Evolutionary conservation across 2,113 vertebrate species (phyloP).

Genomic region (Saguinus imperator): DNA sequence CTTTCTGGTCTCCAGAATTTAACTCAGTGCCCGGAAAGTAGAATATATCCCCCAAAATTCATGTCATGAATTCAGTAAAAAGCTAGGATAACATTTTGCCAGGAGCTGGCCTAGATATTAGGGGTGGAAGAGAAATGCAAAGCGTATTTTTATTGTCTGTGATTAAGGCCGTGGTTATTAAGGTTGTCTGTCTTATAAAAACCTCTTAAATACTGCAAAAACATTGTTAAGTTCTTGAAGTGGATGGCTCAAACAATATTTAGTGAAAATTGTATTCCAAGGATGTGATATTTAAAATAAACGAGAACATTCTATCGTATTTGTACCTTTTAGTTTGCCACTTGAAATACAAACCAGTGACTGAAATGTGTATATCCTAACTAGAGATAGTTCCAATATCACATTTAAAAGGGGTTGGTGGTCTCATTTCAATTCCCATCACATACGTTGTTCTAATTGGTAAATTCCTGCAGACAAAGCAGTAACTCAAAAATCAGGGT

Average conservation of each 20-base stretch:
- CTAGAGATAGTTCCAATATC: not conserved
- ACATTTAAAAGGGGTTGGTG: not conserved
- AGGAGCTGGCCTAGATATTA: not conserved
- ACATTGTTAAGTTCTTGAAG: not conserved
- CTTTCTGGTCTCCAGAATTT: not conserved
- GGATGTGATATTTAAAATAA: not conserved
- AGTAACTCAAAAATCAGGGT: not conserved
- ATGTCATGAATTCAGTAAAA: not conserved
- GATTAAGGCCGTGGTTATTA: not conserved
- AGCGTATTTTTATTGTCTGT: not conserved
- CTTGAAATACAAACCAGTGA: not conserved
- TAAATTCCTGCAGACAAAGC: not conserved
- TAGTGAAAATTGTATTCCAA: not conserved
- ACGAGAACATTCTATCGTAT: not conserved
- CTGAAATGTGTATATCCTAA: not conserved
- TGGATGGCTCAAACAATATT: not conserved
- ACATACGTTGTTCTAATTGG: not conserved
- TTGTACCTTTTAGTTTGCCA: not conserved
- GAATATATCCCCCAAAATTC: not conserved
- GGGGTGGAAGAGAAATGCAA: not conserved
- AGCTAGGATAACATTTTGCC: not conserved
- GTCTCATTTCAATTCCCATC: not conserved
- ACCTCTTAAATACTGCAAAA: not conserved
- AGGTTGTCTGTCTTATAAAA: not conserved
- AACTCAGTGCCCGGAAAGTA: not conserved